Percentiles rank a stretch among this genome's conserved stretches.
Conservation (phyloP, 2,797 vertebrate genomes). For the Rhodeus uyekii region DNA sequence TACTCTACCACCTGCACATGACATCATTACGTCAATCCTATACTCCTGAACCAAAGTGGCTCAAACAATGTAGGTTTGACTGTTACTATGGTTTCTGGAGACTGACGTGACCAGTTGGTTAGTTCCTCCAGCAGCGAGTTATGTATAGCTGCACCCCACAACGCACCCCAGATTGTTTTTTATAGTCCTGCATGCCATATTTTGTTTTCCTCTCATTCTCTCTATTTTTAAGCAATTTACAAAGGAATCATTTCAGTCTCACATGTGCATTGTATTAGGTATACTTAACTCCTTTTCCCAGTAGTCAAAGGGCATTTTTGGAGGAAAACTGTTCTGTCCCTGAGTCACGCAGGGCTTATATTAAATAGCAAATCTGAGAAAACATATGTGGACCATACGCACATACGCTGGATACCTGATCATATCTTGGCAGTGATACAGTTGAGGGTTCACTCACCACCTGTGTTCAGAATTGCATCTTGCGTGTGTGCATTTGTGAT, state of each 20-base stretch:
- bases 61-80: neutral
- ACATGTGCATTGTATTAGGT: slow-evolving; percentile 50
- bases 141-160: neutral
- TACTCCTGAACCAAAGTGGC: neutral
- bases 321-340: slow-evolving; percentile 44
- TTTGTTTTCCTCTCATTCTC: slow-evolving; percentile 30
- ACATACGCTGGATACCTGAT: slow-evolving; percentile 61
- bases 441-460: slow-evolving; percentile 59
- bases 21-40: neutral
- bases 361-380: slow-evolving; percentile 56
- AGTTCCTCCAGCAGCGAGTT: neutral
- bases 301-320: slow-evolving; percentile 47
- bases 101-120: neutral
- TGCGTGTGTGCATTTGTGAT: slow-evolving; percentile 42
- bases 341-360: slow-evolving; percentile 50
- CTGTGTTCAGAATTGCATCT: slow-evolving; percentile 51
- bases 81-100: neutral
- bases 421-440: slow-evolving; percentile 70
- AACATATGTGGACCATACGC: slow-evolving; percentile 72
- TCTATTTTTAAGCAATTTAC: slow-evolving; percentile 55
- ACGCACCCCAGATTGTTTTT: neutral
- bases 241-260: slow-evolving; percentile 21
- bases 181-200: neutral
- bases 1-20: neutral
- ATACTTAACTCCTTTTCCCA: slow-evolving; percentile 40